Conservation (phyloP, 1,140 invertebrate species). For the Brachionus plicatilis region DNA sequence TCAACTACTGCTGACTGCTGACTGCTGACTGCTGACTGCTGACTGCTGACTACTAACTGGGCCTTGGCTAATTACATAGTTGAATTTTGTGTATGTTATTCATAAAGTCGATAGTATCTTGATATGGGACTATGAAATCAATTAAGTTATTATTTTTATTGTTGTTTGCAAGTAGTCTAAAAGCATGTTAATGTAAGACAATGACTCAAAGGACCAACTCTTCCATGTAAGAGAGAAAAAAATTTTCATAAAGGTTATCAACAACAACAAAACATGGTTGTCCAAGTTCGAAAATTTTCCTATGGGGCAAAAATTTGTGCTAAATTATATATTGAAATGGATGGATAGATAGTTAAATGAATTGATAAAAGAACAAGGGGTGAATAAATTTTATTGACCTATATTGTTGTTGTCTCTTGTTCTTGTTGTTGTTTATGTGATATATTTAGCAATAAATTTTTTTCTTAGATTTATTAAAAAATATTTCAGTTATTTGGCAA, state of each 20-base stretch:
- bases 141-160: neutral
- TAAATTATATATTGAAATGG: neutral
- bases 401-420: neutral
- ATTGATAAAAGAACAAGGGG: neutral
- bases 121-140: neutral
- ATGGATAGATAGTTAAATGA: neutral
- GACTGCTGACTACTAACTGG: neutral
- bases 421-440: neutral
- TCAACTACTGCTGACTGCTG: neutral
- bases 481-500: neutral
- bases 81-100: neutral
- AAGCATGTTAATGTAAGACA: neutral
- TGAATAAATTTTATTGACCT: neutral
- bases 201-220: neutral
- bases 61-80: neutral
- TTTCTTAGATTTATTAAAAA: neutral
- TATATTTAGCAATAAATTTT: neutral
- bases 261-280: neutral
- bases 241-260: neutral
- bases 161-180: neutral
- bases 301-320: neutral
- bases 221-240: neutral
- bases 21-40: too few relatives aligned
- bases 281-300: neutral
- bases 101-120: neutral